Conservation (phyloP, 2,113 vertebrate species). For the Mastomys coucha region DNA sequence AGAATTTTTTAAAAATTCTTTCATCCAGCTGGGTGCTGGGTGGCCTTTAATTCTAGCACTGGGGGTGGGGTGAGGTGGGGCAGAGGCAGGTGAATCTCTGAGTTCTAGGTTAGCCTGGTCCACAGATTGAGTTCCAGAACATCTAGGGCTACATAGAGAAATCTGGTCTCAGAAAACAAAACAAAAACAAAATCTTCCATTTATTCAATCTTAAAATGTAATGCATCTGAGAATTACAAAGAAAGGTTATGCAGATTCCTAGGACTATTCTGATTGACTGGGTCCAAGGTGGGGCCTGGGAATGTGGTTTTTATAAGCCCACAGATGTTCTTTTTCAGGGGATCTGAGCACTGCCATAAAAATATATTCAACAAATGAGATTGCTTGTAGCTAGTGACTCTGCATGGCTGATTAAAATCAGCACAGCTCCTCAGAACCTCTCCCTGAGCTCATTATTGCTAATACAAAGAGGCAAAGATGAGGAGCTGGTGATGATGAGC, state of each 20-base stretch:
- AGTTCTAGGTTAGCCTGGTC: not conserved
- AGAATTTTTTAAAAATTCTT: not conserved
- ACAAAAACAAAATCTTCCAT: not conserved
- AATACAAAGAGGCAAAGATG: conserved; percentile 10
- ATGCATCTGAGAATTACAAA: not conserved
- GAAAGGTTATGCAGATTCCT: not conserved
- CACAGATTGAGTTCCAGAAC: not conserved
- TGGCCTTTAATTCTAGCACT: not conserved
- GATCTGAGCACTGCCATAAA: not conserved
- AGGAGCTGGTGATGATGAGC: conserved; percentile 49
- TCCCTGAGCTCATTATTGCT: conserved; percentile 65
- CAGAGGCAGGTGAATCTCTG: not conserved
- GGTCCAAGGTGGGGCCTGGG: not conserved
- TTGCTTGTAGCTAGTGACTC: conserved; percentile 51
- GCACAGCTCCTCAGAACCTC: conserved; percentile 2
- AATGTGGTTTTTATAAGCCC: not conserved
- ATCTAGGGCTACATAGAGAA: not conserved
- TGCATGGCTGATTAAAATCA: conserved; percentile 68
- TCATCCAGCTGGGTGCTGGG: not conserved
- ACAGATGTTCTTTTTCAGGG: not conserved
- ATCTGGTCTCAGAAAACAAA: not conserved
- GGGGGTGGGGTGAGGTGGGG: not conserved
- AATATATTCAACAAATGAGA: not conserved
- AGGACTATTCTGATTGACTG: not conserved
- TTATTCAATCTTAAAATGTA: not conserved